phyloP scores from a whole-genome alignment of 2,797 vertebrate species.

The Muraenolepis orangiensis region DNA sequence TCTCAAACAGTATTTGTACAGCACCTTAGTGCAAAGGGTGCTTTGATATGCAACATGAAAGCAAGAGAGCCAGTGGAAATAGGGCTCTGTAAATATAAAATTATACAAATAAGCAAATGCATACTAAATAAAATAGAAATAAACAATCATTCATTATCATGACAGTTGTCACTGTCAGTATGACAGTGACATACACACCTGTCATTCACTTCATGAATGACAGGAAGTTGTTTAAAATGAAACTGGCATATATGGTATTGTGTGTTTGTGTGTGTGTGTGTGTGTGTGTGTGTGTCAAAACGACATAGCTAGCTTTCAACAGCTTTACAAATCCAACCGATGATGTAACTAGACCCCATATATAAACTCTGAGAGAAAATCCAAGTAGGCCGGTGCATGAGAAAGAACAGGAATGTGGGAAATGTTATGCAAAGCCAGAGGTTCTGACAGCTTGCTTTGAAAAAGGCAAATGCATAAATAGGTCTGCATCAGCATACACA shows the following conservation, averaged over 20 bases:
- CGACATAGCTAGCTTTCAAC: conserved; percentile 47
- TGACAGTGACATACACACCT: too few species aligned
- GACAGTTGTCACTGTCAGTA: too few species aligned
- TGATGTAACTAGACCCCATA: conserved; percentile 46
- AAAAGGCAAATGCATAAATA: not conserved
- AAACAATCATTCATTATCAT: too few species aligned
- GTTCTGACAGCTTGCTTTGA: not conserved
- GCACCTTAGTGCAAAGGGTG: not conserved
- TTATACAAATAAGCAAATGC: too few species aligned
- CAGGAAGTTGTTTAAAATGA: too few species aligned
- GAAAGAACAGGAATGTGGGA: not conserved
- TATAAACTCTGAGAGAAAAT: conserved; percentile 48
- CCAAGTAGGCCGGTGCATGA: conserved; percentile 10
- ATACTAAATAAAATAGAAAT: too few species aligned
- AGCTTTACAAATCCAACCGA: conserved; percentile 51
- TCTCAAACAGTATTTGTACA: not conserved
- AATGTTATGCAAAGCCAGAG: not conserved
- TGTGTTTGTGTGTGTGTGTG: too few species aligned
- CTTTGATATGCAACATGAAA: not conserved
- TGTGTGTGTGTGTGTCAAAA: conserved; percentile 38
- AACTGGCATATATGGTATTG: too few species aligned
- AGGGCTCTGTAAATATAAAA: too few species aligned
- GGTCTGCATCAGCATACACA: not conserved
- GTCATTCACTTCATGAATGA: too few species aligned
- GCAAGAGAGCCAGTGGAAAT: too few species aligned